Evolutionary conservation across 2,888 invertebrate genomes (phyloP), one percentile per base, ranked within the genome.

Genomic region (Nomada flava): DNA sequence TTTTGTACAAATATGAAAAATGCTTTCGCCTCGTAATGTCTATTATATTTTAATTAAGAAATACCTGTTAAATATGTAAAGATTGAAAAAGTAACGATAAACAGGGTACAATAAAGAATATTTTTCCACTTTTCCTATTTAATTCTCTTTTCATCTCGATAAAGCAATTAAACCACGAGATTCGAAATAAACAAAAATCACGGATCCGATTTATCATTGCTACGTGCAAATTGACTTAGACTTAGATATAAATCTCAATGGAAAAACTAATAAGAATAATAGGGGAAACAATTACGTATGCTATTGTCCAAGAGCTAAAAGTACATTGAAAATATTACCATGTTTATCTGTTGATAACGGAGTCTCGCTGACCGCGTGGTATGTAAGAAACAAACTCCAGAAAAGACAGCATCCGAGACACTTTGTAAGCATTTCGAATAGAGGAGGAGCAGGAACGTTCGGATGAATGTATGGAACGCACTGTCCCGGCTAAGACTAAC

Each of bases 341-440:
- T 87, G 84, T 62, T 26, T 72, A 2, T 83, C 64, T 62, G 67
- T 59, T 50, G 86, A 65, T 64, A 83, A 55, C 2, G 74, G 64
- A 53, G 77, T 36, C 26, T 87, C 83, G 67, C 83, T 79, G 78
- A 81, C 79, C 87, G 87, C 88, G 83, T 88, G 88, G 81, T 83
- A 87, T 2, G 84, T 78, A 26, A 83, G 64, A 47, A 88, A 83
- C 13, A 86, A 15, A 62, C 72, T 67, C 83, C 85, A 89, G 59
- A 84, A 68, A 23, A 89, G 18, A 69, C 82, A 86, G 63, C 77
- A 75, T 59, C 85, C 81, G 59, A 83, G 26, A 4, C 63, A 64
- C 36, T 60, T 79, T 7, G 11, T 63, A 50, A 59, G 65, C 86
- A 86, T 86, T 47, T 76, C 29, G 63, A 59, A 68, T 3, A 11